Conservation (phyloP, 2,797 vertebrate genomes). For the Pseudomugil gertrudae region DNA sequence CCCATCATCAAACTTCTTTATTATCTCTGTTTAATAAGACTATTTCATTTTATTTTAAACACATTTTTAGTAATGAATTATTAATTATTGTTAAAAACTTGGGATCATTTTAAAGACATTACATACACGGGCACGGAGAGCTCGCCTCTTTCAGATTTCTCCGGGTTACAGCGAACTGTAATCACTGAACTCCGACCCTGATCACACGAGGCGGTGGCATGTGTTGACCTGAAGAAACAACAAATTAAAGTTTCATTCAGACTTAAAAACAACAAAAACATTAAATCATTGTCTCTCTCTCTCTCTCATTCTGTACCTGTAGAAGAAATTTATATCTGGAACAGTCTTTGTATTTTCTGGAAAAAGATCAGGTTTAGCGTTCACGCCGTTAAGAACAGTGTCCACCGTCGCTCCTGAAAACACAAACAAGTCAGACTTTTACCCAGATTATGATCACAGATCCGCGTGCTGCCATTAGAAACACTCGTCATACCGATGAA, state of each 20-base stretch:
- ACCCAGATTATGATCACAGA: background rate
- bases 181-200: conserved; percentile 91
- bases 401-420: conserved; percentile 88
- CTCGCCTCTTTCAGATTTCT: conserved; percentile 83
- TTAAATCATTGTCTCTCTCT: background rate
- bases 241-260: background rate
- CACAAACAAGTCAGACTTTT: background rate
- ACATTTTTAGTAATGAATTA: too few species aligned
- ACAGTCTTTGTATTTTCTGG: conserved; percentile 77
- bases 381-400: conserved; percentile 82
- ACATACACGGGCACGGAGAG: conserved; percentile 89
- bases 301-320: conserved; percentile 80
- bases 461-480: rapidly evolving
- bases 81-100: too few species aligned
- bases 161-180: conserved; percentile 89
- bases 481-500: conserved; percentile 85
- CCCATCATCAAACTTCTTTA: too few species aligned
- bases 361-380: conserved; percentile 86
- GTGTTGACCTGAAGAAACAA: conserved; percentile 85
- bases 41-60: too few species aligned
- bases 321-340: conserved; percentile 96
- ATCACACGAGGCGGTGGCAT: conserved; percentile 90
- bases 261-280: background rate
- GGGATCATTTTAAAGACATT: too few species aligned
- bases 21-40: too few species aligned